These are phyloP conservation scores for Dendrocincla fuliginosa DNA, from an alignment of 2,797 vertebrate species.

Conservation along the genomic window DNA sequence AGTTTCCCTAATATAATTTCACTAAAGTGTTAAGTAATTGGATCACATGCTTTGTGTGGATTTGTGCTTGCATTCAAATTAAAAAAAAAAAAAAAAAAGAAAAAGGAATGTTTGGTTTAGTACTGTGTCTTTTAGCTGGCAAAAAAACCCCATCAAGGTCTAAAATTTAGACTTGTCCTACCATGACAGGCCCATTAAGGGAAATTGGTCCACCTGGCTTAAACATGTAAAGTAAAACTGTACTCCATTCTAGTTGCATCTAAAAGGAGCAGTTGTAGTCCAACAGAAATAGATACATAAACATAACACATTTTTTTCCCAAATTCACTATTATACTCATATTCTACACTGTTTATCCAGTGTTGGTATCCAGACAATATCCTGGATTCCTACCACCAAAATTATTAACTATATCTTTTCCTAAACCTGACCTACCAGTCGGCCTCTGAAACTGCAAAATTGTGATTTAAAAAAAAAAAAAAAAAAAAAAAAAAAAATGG, in stretches of 20 bases:
- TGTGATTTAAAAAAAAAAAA: not conserved
- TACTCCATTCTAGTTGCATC: not conserved
- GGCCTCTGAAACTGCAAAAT: not conserved
- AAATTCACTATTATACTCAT: not conserved
- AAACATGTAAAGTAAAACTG: not conserved
- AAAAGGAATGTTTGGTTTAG: not conserved
- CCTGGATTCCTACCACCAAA: not conserved
- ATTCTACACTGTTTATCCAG: not conserved
- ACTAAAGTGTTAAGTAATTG: not conserved
- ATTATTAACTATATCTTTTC: not conserved
- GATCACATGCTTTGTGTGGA: not conserved
- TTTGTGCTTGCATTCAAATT: not conserved
- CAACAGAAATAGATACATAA: not conserved
- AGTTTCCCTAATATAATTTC: not conserved
- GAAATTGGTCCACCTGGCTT: not conserved
- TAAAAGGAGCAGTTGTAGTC: not conserved
- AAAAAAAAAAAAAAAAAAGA: not conserved
- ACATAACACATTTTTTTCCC: not conserved
- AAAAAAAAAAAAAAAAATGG: too few relatives aligned
- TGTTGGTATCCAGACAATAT: not conserved
- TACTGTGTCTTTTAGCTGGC: not conserved
- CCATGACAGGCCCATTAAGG: not conserved
- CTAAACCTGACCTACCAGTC: not conserved
- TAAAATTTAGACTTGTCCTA: not conserved
- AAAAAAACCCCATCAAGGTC: not conserved